These are phyloP conservation scores for Raphicerus campestris DNA, from an alignment of 2,113 vertebrate species.

Conservation along the genomic window DNA sequence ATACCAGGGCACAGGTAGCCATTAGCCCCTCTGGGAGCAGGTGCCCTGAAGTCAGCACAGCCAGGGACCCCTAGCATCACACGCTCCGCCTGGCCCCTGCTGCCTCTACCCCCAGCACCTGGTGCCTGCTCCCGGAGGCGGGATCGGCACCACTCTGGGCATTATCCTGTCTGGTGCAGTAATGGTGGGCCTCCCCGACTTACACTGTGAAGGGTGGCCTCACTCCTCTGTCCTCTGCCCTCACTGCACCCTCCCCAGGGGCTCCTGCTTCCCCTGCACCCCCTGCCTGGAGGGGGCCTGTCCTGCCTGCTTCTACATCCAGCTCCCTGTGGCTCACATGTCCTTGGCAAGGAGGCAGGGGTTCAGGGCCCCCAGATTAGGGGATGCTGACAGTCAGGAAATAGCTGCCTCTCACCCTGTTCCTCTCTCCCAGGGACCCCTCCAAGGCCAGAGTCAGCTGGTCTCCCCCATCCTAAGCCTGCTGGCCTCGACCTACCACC, in stretches of 20 bases:
- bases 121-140: fast-evolving
- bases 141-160: no score
- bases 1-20: not conserved
- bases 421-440: not conserved
- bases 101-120: not conserved
- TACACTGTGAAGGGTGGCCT: not conserved
- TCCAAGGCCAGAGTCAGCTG: not conserved
- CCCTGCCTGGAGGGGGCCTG: not conserved
- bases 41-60: fast-evolving
- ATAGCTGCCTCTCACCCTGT: no score
- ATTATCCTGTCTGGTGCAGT: not conserved
- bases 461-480: not conserved
- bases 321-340: not conserved
- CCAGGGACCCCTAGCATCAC: not conserved
- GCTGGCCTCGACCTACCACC: not conserved
- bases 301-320: not conserved
- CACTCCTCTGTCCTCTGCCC: not conserved
- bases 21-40: not conserved
- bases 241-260: not conserved
- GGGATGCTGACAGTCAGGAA: not conserved
- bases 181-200: no score
- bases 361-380: not conserved
- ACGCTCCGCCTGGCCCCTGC: not conserved
- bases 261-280: not conserved
- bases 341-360: not conserved